These are phyloP conservation scores for Prietella phreatophila DNA, from an alignment of 2,113 vertebrate species.

Conservation along the genomic window DNA sequence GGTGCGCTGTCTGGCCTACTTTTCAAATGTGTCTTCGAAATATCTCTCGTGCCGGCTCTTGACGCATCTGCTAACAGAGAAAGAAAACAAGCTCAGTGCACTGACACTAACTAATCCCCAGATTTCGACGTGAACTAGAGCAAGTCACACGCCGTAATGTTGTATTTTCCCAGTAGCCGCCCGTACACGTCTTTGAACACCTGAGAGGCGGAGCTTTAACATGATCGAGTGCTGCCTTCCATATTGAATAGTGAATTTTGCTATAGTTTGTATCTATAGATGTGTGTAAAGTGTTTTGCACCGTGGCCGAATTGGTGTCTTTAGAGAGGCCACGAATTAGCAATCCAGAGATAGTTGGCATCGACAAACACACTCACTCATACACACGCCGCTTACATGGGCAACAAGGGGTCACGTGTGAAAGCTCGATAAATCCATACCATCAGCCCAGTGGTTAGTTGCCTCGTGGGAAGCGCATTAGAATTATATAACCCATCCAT, in stretches of 20 bases:
- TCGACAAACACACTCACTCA: neutral
- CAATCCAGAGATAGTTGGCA: neutral
- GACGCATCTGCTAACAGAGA: neutral
- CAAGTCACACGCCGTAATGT: neutral
- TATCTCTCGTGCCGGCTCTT: neutral
- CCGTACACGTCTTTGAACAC: neutral
- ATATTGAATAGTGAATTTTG: neutral
- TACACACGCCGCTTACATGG: neutral
- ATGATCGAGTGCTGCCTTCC: neutral
- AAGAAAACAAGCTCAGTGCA: neutral
- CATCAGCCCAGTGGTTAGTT: neutral
- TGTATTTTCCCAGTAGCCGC: too few relatives aligned
- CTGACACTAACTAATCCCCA: neutral
- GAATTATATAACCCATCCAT: neutral
- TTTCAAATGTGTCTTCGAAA: neutral
- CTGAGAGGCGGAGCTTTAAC: neutral
- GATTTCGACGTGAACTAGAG: neutral
- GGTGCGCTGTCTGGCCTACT: neutral
- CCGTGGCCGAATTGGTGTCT: neutral
- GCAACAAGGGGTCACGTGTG: neutral
- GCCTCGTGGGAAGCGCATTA: neutral
- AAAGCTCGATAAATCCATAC: neutral
- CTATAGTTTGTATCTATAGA: neutral
- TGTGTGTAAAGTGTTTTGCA: neutral
- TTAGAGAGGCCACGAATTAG: neutral